Evolutionary conservation across 2,113 vertebrate species (phyloP), one percentile per base, ranked within the genome.

Genomic region (Rhipidura dahli): DNA sequence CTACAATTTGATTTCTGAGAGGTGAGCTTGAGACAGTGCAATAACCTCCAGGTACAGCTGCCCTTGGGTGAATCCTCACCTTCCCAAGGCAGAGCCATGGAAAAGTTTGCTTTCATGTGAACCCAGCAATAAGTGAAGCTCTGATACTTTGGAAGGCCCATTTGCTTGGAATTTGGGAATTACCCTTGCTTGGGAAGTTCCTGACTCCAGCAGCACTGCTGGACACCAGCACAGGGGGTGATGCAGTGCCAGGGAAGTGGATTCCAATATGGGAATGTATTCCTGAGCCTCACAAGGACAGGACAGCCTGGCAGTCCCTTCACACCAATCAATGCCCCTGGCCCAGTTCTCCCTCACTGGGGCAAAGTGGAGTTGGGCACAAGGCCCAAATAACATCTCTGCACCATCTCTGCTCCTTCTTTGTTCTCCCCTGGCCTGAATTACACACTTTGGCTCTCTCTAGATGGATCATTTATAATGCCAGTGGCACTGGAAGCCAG

Each of bases 351-450:
- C 59, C 83, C 40, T 64, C 65, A 19, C 63, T 42, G 47, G 83
- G 88, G 87, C 50, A 69, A 61, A 93, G 50, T 0, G 23, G 2
- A 79, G 26, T 3, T 44, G 82, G 88, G 92, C 64, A 81, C 50
- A n/a, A 61, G 21, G 75, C 71, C 76, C 6, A 5, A 23, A 26
- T 17, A 45, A 35, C 83, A 70, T 93, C 90, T 83, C 73, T 61
- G 90, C 63, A 63, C 50, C 68, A 77, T 87, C 94, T 85, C 75
- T 54, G 60, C 77, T 89, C 54, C 39, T 75, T 92, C 92, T 81
- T 77, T n/a, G 5, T 20, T 76, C 89, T 84, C 42, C 80, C 78
- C 89, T 78, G 91, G 93, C 68, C 80, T 81, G 64, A 93, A 87
- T 78, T 31, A 21, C 86, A 66, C 23, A 8, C 42, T 77, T 33